Evolutionary conservation across 2,888 invertebrate genomes (phyloP).

Genomic region (Blastobasis lacticolella): DNA sequence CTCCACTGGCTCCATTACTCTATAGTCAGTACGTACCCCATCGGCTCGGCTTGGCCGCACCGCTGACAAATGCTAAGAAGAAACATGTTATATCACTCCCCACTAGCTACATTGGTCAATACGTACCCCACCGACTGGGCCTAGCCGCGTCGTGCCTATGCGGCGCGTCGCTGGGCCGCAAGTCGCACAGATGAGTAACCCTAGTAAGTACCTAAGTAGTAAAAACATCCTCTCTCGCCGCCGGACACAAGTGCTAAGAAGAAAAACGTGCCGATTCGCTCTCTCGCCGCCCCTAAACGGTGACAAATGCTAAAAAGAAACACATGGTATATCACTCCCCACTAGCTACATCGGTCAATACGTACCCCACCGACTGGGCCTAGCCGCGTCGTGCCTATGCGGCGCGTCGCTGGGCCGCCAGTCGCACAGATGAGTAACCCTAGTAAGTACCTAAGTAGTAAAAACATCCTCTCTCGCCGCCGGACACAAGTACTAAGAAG

Average conservation of each 20-base stretch:
- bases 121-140: conserved; percentile 56
- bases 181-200: too few relatives aligned
- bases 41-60: conserved; percentile 31
- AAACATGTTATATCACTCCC: neutral
- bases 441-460: too few relatives aligned
- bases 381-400: conserved; percentile 8
- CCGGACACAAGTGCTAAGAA: neutral
- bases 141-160: conserved; percentile 14
- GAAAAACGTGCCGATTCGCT: too few relatives aligned
- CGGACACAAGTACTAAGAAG: neutral
- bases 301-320: neutral
- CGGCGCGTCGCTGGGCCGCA: conserved; percentile 42
- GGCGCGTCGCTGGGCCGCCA: conserved; percentile 46
- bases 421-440: too few relatives aligned
- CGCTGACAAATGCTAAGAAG: neutral
- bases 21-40: conserved; percentile 42
- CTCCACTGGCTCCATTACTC: neutral
- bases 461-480: neutral
- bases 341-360: neutral
- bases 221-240: neutral
- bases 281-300: too few relatives aligned
- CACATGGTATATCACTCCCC: neutral
- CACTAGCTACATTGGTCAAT: neutral
- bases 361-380: conserved; percentile 57
- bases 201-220: too few relatives aligned